Evolutionary conservation across 2,888 invertebrate species (phyloP).

Genomic region (Achlya flavicornis): DNA sequence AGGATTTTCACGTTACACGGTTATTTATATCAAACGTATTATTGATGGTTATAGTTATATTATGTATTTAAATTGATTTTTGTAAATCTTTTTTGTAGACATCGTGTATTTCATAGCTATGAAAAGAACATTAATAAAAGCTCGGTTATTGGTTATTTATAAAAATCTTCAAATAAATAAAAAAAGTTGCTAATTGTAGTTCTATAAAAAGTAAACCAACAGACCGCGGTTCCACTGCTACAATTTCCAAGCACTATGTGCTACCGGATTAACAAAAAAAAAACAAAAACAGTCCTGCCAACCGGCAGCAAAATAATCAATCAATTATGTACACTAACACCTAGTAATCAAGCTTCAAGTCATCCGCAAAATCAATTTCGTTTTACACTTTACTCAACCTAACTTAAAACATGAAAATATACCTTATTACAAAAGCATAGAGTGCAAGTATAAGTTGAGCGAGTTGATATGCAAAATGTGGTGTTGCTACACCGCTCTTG

Average conservation of each 20-base stretch:
- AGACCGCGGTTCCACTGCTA: background rate
- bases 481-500: slow-evolving; percentile 65
- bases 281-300: slow-evolving; percentile 13
- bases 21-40: too few species aligned
- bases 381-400: background rate
- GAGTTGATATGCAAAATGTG: slow-evolving; percentile 52
- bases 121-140: too few species aligned
- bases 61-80: background rate
- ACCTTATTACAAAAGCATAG: background rate
- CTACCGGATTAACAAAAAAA: slow-evolving; percentile 17
- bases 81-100: too few species aligned
- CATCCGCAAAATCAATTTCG: slow-evolving; percentile 32
- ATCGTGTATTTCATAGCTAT: too few species aligned
- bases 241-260: background rate
- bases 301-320: slow-evolving; percentile 24
- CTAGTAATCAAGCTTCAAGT: slow-evolving; percentile 27
- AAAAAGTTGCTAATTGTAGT: too few species aligned
- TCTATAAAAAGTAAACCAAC: background rate
- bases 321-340: slow-evolving; percentile 30
- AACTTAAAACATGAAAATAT: background rate
- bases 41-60: background rate
- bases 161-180: too few species aligned
- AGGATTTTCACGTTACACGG: too few species aligned
- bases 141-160: too few species aligned
- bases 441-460: slow-evolving; percentile 13